These are phyloP conservation scores for Eubasilissa splendida DNA, from an alignment of 2,888 invertebrate genomes.

Conservation along the genomic window DNA sequence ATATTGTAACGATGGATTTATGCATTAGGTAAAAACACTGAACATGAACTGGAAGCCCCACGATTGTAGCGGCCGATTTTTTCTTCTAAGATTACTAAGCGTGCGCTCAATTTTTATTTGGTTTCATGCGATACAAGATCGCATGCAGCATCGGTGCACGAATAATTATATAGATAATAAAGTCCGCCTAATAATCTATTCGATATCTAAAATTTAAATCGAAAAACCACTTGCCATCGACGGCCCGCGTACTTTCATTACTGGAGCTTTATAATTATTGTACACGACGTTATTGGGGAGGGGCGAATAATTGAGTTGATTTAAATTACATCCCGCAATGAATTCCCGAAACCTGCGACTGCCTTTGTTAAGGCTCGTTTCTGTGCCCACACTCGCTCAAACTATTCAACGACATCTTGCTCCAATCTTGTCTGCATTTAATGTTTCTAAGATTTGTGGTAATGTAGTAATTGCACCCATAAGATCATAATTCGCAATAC, in stretches of 20 bases:
- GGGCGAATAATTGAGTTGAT: slow-evolving; percentile 48
- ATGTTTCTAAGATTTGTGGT: too few relatives aligned
- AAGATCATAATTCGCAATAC: too few relatives aligned
- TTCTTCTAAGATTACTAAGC: too few relatives aligned
- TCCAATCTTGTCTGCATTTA: too few relatives aligned
- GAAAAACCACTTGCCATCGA: slow-evolving; percentile 44
- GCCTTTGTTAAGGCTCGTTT: slow-evolving; percentile 15
- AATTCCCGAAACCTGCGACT: slow-evolving; percentile 40
- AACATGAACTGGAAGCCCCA: too few relatives aligned
- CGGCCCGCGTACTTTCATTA: slow-evolving; percentile 20
- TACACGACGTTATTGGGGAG: slow-evolving; percentile 41
- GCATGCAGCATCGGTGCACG: slow-evolving; percentile 10
- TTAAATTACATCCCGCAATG: slow-evolving; percentile 53
- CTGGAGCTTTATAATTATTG: slow-evolving; percentile 42
- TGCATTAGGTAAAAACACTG: too few relatives aligned
- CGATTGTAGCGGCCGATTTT: too few relatives aligned
- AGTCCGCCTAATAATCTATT: slow-evolving; percentile 47
- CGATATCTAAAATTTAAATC: slow-evolving; percentile 57
- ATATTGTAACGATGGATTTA: too few relatives aligned
- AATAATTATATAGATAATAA: slow-evolving; percentile 33
- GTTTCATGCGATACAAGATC: background rate
- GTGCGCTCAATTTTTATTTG: too few relatives aligned
- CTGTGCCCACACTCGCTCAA: too few relatives aligned
- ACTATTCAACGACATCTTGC: slow-evolving; percentile 9
- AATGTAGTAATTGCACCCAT: too few relatives aligned